Conservation (phyloP, 2,113 vertebrate genomes). For the Alethe diademata region DNA sequence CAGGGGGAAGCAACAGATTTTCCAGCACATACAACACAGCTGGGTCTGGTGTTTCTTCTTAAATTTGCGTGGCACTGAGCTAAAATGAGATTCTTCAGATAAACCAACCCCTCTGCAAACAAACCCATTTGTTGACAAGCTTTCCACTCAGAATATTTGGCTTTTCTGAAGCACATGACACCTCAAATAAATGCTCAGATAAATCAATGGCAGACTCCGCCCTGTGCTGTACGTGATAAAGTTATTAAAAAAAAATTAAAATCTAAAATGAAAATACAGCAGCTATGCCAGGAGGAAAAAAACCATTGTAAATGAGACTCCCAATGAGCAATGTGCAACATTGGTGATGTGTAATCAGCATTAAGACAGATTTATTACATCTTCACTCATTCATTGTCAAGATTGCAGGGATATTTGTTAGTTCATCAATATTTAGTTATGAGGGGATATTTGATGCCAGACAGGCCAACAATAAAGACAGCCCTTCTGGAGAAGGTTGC, state of each 20-base stretch:
- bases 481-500: neutral
- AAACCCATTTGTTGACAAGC: constrained; percentile 1
- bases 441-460: neutral
- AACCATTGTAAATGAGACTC: neutral
- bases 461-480: neutral
- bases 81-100: neutral
- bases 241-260: neutral
- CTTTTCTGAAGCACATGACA: neutral
- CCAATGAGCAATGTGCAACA: neutral
- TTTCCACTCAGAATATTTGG: neutral
- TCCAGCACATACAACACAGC: constrained; percentile 37
- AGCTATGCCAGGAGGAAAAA: neutral
- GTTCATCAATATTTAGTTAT: neutral
- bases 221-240: neutral
- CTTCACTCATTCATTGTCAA: neutral
- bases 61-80: neutral
- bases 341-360: neutral
- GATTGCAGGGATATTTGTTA: neutral
- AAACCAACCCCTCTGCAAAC: neutral
- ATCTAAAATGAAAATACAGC: neutral
- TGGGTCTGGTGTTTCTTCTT: neutral
- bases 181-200: neutral
- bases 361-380: neutral
- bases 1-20: constrained; percentile 49
- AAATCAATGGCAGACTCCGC: neutral